Percentiles rank a stretch among this genome's conserved stretches.
phyloP scores from a whole-genome alignment of 2,888 invertebrate species.

The Unio pictorum region DNA sequence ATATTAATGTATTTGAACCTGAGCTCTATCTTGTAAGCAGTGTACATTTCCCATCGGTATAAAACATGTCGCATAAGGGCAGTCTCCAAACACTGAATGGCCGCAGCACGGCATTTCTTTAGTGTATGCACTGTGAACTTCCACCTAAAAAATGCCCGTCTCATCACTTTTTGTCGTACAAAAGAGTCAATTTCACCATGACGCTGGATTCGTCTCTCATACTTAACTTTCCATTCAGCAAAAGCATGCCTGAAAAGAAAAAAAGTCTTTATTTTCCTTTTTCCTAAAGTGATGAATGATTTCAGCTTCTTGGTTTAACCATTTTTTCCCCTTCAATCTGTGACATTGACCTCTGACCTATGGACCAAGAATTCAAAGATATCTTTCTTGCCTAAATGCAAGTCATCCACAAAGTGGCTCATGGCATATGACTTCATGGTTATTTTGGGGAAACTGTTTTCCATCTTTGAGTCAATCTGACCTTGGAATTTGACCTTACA shows the following conservation, averaged over 20 bases:
- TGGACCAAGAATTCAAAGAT: too few species aligned
- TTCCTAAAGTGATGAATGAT: too few species aligned
- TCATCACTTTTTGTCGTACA: slow-evolving; percentile 37
- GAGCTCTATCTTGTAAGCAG: slow-evolving; percentile 40
- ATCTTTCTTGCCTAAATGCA: too few species aligned
- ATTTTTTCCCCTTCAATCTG: too few species aligned
- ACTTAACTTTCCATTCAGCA: slow-evolving; percentile 37
- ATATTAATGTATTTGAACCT: slow-evolving; percentile 25
- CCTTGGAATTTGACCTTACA: too few species aligned
- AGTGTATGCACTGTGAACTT: slow-evolving; percentile 40
- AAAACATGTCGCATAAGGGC: slow-evolving; percentile 47
- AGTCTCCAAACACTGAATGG: slow-evolving; percentile 44
- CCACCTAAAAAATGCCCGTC: slow-evolving; percentile 45
- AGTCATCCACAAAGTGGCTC: too few species aligned
- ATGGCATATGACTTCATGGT: too few species aligned
- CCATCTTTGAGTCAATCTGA: too few species aligned
- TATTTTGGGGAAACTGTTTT: too few species aligned
- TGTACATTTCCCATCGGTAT: slow-evolving; percentile 43
- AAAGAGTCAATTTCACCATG: slow-evolving; percentile 34
- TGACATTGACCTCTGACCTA: too few species aligned
- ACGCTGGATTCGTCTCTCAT: slow-evolving; percentile 36
- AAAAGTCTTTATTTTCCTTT: not conserved
- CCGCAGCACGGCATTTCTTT: slow-evolving; percentile 42
- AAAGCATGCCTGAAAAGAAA: slow-evolving; percentile 43
- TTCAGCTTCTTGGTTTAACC: too few species aligned